Percentiles rank a stretch among this genome's conserved stretches.
Evolutionary conservation across 2,113 vertebrate species (phyloP).

Genomic region (Ovibos moschatus): DNA sequence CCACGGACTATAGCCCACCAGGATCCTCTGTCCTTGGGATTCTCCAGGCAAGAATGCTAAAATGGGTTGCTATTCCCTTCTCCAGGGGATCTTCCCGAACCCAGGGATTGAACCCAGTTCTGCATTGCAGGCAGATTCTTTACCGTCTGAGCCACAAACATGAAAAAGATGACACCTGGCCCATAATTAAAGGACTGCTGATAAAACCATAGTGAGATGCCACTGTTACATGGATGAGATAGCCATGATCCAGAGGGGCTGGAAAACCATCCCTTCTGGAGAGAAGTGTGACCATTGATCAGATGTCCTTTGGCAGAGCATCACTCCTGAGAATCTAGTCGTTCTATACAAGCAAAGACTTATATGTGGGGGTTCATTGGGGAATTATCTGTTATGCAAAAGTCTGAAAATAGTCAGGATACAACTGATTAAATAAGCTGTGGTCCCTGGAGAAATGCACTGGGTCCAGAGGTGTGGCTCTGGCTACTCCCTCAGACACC

Average conservation of each 20-base stretch:
- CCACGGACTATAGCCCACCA: not conserved
- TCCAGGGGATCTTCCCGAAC: not conserved
- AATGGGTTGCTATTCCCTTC: not conserved
- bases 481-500: not conserved
- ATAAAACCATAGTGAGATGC: not conserved
- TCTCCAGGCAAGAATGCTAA: not conserved
- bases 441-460: not conserved
- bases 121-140: not conserved
- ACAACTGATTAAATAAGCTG: not conserved
- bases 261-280: not conserved
- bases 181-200: not conserved
- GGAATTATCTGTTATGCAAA: not conserved
- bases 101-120: not conserved
- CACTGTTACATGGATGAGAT: not conserved
- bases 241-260: not conserved
- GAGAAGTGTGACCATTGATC: rapidly evolving
- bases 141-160: not conserved
- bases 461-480: not conserved
- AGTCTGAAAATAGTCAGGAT: not conserved
- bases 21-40: not conserved
- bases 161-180: not conserved
- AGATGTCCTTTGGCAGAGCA: not conserved
- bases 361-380: too few relatives aligned
- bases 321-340: not conserved
- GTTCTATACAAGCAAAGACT: not conserved